Conservation (phyloP, 2,113 vertebrate species). For the Planiliza haematocheilus region DNA sequence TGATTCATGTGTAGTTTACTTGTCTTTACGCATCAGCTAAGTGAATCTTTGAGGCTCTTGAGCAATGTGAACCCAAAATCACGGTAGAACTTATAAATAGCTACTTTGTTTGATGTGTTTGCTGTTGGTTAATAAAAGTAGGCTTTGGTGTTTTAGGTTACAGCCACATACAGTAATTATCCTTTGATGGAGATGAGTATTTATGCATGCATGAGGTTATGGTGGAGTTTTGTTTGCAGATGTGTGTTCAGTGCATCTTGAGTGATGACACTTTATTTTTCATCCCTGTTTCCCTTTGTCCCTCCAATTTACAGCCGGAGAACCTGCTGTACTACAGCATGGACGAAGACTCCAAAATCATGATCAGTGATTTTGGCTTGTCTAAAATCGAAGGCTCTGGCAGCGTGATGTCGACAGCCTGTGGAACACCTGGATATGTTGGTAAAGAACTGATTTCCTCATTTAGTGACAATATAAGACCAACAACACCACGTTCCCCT, state of each 20-base stretch:
- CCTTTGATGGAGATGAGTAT: background rate
- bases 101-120: too few species aligned
- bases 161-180: too few species aligned
- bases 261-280: background rate
- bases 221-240: background rate
- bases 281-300: slow-evolving; percentile 3
- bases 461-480: background rate
- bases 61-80: background rate
- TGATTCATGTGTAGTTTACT: background rate
- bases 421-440: slow-evolving; percentile 96
- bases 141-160: background rate
- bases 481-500: background rate
- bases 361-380: slow-evolving; percentile 98
- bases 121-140: background rate
- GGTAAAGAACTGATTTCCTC: slow-evolving; percentile 77
- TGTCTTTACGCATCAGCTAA: too few species aligned
- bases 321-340: slow-evolving; percentile 97
- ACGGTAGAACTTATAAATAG: background rate
- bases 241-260: background rate
- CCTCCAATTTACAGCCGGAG: slow-evolving; percentile 87
- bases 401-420: slow-evolving; percentile 97
- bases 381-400: slow-evolving; percentile 94
- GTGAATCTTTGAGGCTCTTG: too few species aligned
- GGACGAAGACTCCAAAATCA: slow-evolving; percentile 98
- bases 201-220: background rate